These are phyloP conservation scores for Agraylea sexmaculata DNA, from an alignment of 1,140 invertebrate genomes.

Conservation along the genomic window DNA sequence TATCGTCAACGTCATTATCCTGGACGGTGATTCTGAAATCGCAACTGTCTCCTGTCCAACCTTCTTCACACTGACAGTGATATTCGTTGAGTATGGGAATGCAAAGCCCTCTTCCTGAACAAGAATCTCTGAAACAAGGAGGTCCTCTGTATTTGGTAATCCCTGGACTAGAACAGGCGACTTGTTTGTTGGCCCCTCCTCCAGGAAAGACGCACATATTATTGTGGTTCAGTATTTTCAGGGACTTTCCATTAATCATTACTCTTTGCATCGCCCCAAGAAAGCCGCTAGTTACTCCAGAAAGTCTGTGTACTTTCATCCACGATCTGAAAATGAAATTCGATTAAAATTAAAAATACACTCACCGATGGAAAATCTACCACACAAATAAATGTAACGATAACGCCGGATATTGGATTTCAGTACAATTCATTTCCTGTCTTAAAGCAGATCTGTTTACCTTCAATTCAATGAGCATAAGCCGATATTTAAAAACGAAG, in stretches of 20 bases:
- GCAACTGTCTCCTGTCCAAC: constrained; percentile 58
- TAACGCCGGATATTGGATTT: too few relatives aligned
- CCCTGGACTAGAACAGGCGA: constrained; percentile 17
- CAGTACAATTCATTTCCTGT: too few relatives aligned
- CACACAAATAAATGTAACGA: too few relatives aligned
- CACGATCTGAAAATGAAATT: constrained; percentile 38
- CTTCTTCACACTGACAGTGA: constrained; percentile 55
- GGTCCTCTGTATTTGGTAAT: constrained; percentile 48
- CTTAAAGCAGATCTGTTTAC: too few relatives aligned
- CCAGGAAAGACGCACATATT: constrained; percentile 17
- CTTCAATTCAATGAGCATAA: too few relatives aligned
- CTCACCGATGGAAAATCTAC: too few relatives aligned
- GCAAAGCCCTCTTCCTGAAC: constrained; percentile 65
- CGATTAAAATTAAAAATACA: neutral
- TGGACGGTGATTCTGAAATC: constrained; percentile 28
- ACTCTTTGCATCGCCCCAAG: constrained; percentile 65
- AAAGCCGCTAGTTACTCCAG: constrained; percentile 50
- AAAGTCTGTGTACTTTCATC: constrained; percentile 48
- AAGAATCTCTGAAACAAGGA: constrained; percentile 59
- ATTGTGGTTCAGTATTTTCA: constrained; percentile 37
- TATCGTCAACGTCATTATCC: constrained; percentile 17
- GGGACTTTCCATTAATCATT: constrained; percentile 56
- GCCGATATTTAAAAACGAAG: too few relatives aligned
- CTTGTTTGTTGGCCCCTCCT: constrained; percentile 4
- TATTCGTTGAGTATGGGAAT: constrained; percentile 59